Evolutionary conservation across 2,888 invertebrate genomes (phyloP).

Genomic region (Embidobia sp.): DNA sequence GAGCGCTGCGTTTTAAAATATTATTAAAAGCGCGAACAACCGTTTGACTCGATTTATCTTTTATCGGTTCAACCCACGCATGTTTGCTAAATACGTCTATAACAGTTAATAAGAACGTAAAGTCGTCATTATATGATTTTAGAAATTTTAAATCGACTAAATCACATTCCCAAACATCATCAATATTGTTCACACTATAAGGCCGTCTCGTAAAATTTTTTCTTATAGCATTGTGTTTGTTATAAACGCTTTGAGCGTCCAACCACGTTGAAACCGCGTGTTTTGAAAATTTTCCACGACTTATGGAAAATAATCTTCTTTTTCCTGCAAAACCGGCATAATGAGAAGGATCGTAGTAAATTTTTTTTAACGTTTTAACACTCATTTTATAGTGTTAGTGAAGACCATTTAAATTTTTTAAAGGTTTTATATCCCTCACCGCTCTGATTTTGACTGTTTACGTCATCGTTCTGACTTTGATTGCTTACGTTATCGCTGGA

Average conservation of each 20-base stretch:
- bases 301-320: not conserved
- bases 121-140: slow-evolving; percentile 40
- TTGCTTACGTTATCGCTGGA: too few species aligned
- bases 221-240: slow-evolving; percentile 34
- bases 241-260: slow-evolving; percentile 50
- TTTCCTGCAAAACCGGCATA: slow-evolving; percentile 7
- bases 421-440: not conserved
- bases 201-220: slow-evolving; percentile 39
- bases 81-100: slow-evolving; percentile 58
- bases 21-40: slow-evolving; percentile 57
- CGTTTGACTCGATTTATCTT: slow-evolving; percentile 53
- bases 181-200: slow-evolving; percentile 58
- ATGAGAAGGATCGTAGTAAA: not conserved
- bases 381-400: too few species aligned
- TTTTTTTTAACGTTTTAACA: not conserved
- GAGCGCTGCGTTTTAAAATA: not conserved
- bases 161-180: slow-evolving; percentile 61
- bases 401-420: too few species aligned
- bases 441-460: too few species aligned
- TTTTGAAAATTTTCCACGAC: not conserved
- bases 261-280: not conserved
- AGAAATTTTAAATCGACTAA: slow-evolving; percentile 33
- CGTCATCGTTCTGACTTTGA: too few species aligned
- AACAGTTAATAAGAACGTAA: slow-evolving; percentile 39
- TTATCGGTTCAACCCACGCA: slow-evolving; percentile 65